Percentiles rank a stretch among this genome's conserved stretches.
Evolutionary conservation across 2,888 invertebrate species (phyloP).

Genomic region (Harpalus rufipes): DNA sequence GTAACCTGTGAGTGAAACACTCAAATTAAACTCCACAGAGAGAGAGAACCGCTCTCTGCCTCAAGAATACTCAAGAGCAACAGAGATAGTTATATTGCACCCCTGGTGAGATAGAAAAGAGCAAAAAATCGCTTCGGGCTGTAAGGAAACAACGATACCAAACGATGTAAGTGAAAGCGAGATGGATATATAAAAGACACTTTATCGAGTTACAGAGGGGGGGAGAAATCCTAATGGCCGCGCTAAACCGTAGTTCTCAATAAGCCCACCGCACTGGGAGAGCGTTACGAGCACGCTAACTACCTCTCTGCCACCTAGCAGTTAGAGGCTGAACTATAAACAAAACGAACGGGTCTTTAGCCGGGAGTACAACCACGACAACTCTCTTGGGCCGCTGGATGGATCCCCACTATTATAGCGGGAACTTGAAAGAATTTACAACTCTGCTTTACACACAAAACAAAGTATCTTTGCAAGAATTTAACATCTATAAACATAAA

Average conservation of each 20-base stretch:
- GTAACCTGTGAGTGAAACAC: slow-evolving; percentile 54
- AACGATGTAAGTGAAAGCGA: slow-evolving; percentile 59
- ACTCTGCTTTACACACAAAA: slow-evolving; percentile 9
- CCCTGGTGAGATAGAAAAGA: slow-evolving; percentile 62
- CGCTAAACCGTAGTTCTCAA: slow-evolving; percentile 68
- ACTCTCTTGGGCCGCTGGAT: slow-evolving; percentile 10
- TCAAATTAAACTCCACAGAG: slow-evolving; percentile 56
- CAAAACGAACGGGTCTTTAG: slow-evolving; percentile 58
- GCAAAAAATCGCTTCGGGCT: slow-evolving; percentile 57
- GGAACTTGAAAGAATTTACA: slow-evolving; percentile 11
- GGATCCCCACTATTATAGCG: background rate
- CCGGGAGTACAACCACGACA: slow-evolving; percentile 52
- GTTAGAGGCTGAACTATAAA: slow-evolving; percentile 74
- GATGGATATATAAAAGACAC: slow-evolving; percentile 62
- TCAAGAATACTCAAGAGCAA: slow-evolving; percentile 40
- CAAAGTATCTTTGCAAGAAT: background rate
- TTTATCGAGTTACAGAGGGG: slow-evolving; percentile 51
- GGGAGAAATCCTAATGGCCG: slow-evolving; percentile 66
- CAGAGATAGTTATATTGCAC: slow-evolving; percentile 49
- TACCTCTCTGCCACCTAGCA: slow-evolving; percentile 74
- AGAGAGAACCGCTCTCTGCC: slow-evolving; percentile 26
- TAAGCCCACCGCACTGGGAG: slow-evolving; percentile 69
- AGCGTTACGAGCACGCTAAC: slow-evolving; percentile 68
- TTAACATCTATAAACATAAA: background rate
- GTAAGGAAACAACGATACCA: slow-evolving; percentile 52